Evolutionary conservation across 1,140 invertebrate species (phyloP), one percentile per base, ranked within the genome.

Genomic region (Cardiocondyla obscurior): DNA sequence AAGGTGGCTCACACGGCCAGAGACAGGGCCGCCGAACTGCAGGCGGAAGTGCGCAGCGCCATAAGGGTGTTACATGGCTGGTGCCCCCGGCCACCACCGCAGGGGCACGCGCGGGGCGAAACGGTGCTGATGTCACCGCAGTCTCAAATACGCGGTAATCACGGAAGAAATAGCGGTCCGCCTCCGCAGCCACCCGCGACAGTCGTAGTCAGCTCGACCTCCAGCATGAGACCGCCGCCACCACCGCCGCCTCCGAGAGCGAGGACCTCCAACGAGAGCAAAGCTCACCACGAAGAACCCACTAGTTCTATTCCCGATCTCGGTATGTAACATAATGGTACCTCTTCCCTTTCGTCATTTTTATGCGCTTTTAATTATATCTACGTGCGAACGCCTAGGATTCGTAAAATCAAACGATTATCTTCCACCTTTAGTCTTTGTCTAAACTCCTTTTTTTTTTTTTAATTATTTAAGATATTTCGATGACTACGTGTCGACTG

Each of bases 301-400:
- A 96, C 97, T 51, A 97, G 96, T 93, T 97, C 97, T 82, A 97
- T 97, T 93, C 97, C 97, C 69, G 97, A 97, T 95, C 94, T 97
- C 95, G 97, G 97, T 97, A 90, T 96, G 96, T 94, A 49, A n/a
- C 4, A 0, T 42, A 10, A 0, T 30, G 25, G 16, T 39, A 0
- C 49, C 33, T 49, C 44, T 36, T 2, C 33, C 16, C 28, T 28
- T 3, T 0, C 4, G 1, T 39, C n/a, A n/a, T n/a, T n/a, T n/a
- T n/a, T n/a, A n/a, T n/a, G n/a, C n/a, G 25, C 25, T 25, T 4
- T 12, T 16, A 12, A 16, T 5, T 25, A 4, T 36, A 55, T 72
- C 7, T 55, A 39, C 12, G 22, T 49, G 4, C 30, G 30, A 0
- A 12, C 3, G 1, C 0, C 1, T 30, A n/a, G 44, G 12, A 8